Evolutionary conservation across 2,113 vertebrate species (phyloP).

Genomic region (Zosterops hypoxanthus): DNA sequence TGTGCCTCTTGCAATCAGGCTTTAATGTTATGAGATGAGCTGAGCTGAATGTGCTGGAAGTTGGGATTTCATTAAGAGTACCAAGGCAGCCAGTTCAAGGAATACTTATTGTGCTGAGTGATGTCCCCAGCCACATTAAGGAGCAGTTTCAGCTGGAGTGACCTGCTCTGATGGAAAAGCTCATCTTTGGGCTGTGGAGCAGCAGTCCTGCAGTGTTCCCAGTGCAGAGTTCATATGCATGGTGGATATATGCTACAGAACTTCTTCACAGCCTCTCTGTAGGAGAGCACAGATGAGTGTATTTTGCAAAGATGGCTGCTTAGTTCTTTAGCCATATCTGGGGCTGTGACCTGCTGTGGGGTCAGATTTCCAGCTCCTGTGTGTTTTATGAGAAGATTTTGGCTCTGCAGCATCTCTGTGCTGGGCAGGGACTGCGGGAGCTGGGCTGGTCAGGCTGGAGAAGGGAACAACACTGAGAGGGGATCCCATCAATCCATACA

Average conservation of each 20-base stretch:
- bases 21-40: not conserved
- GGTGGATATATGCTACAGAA: too few species aligned
- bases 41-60: not conserved
- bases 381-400: not conserved
- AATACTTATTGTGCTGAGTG: not conserved
- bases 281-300: not conserved
- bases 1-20: not conserved
- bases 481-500: not conserved
- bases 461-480: too few species aligned
- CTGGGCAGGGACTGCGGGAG: not conserved
- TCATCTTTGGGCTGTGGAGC: not conserved
- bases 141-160: not conserved
- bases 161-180: not conserved
- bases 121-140: not conserved
- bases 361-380: not conserved
- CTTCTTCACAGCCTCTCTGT: not conserved
- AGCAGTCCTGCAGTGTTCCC: not conserved
- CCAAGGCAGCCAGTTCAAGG: not conserved
- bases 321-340: not conserved
- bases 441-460: not conserved
- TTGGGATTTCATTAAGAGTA: not conserved
- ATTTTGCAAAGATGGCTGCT: not conserved
- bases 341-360: not conserved
- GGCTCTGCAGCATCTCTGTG: accelerated
- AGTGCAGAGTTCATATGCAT: not conserved